These are phyloP conservation scores for Melanophora roralis DNA, from an alignment of 2,888 invertebrate species.

Conservation along the genomic window DNA sequence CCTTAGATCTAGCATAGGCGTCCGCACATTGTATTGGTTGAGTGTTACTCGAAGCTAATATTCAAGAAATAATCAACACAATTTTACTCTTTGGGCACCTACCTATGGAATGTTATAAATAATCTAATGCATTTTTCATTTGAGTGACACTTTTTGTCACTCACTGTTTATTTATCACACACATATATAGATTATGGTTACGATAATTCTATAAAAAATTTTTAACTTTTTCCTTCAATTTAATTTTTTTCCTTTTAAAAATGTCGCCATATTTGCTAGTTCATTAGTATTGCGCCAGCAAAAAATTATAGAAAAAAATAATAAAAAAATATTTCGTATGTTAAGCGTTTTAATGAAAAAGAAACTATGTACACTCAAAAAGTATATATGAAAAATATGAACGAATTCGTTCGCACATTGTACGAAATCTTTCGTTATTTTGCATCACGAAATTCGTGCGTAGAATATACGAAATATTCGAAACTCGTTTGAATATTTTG, in stretches of 20 bases:
- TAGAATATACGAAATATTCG: no score
- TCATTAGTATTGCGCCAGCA: conserved; percentile 58
- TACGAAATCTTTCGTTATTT: neutral
- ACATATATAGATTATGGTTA: conserved; percentile 47
- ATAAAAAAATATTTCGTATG: conserved; percentile 14
- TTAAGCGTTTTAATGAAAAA: neutral
- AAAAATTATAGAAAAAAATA: conserved; percentile 24
- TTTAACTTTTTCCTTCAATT: conserved; percentile 15
- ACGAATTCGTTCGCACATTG: neutral
- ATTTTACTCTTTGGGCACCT: no score
- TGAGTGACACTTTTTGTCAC: neutral
- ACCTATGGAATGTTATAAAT: no score
- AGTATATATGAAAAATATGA: conserved; percentile 14
- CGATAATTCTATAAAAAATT: conserved; percentile 48
- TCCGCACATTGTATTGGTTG: no score
- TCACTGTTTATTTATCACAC: conserved; percentile 44
- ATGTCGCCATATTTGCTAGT: conserved; percentile 61
- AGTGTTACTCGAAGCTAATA: no score
- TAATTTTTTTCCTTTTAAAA: conserved; percentile 21
- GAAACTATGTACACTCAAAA: neutral
- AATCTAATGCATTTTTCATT: no score
- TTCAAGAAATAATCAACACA: no score
- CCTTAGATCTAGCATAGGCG: no score
- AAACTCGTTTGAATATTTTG: no score
- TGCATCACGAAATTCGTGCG: no score